Percentiles rank a stretch among this genome's conserved stretches.
These are phyloP conservation scores for Siderastrea radians DNA, from an alignment of 92 coral and sea anemone genomes.

Conservation along the genomic window DNA sequence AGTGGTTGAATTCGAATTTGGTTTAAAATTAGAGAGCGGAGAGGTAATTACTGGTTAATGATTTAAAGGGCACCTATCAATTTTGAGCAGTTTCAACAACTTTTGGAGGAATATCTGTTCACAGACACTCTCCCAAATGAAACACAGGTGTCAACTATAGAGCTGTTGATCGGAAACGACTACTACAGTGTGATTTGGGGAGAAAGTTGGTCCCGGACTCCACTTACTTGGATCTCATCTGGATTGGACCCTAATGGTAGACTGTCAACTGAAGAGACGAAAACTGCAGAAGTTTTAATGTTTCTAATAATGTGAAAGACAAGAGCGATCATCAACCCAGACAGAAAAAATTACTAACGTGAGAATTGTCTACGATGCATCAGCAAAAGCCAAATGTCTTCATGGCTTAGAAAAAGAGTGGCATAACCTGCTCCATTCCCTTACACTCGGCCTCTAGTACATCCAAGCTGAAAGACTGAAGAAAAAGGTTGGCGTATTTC, in stretches of 20 bases:
- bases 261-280: slow-evolving; percentile 15
- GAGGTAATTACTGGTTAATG: no score
- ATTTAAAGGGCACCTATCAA: no score
- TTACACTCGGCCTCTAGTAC: not conserved
- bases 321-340: slow-evolving; percentile 18
- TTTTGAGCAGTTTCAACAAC: not conserved
- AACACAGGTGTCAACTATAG: slow-evolving; percentile 22
- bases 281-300: slow-evolving; percentile 25
- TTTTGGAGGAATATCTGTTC: slow-evolving; percentile 2
- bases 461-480: slow-evolving; percentile 3
- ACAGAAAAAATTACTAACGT: slow-evolving; percentile 16
- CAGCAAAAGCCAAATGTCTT: slow-evolving; percentile 39
- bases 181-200: slow-evolving; percentile 26
- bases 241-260: slow-evolving; percentile 58
- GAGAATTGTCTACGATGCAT: slow-evolving; percentile 40
- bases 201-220: slow-evolving; percentile 15
- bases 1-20: not conserved
- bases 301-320: not conserved
- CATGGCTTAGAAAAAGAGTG: slow-evolving; percentile 8
- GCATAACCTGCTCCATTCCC: not conserved
- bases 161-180: slow-evolving; percentile 36
- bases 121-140: slow-evolving; percentile 58
- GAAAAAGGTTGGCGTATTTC: slow-evolving; percentile 9
- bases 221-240: slow-evolving; percentile 42
- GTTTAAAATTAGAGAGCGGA: not conserved